Conservation (phyloP, 2,888 invertebrate genomes). For the Pyrgus malvae region DNA sequence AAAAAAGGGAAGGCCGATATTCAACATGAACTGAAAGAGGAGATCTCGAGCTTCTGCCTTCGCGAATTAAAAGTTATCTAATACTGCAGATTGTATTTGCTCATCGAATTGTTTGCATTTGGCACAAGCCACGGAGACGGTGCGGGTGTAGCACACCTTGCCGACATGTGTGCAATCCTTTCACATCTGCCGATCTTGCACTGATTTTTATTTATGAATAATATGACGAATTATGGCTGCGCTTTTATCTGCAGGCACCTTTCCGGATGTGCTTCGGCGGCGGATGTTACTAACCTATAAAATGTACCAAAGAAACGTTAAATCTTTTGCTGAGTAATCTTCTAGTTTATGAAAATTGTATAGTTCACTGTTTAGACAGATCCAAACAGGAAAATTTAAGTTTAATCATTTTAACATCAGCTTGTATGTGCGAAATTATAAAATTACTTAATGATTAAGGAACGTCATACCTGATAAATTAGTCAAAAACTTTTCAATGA, state of each 20-base stretch:
- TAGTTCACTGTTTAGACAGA: no score
- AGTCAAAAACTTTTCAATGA: no score
- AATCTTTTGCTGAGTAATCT: conserved; percentile 43
- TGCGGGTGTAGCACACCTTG: conserved; percentile 62
- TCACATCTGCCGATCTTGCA: conserved; percentile 75
- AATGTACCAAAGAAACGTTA: conserved; percentile 49
- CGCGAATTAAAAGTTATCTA: not conserved
- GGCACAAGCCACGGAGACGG: conserved; percentile 72
- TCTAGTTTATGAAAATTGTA: not conserved
- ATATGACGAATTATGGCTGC: conserved; percentile 77
- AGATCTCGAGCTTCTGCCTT: not conserved
- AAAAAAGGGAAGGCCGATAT: no score
- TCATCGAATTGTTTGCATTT: conserved; percentile 43
- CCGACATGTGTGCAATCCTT: conserved; percentile 78
- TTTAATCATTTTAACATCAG: no score
- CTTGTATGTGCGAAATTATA: no score
- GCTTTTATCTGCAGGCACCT: conserved; percentile 75
- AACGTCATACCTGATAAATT: no score
- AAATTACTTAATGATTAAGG: no score
- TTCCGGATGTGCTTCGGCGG: conserved; percentile 72
- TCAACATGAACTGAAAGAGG: no score
- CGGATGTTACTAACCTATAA: conserved; percentile 65
- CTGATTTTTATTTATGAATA: conserved; percentile 80
- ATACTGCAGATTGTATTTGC: conserved; percentile 4
- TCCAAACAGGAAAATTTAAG: no score